Conservation (phyloP, 2,797 vertebrate genomes). For the Lutjanus argentimaculatus region DNA sequence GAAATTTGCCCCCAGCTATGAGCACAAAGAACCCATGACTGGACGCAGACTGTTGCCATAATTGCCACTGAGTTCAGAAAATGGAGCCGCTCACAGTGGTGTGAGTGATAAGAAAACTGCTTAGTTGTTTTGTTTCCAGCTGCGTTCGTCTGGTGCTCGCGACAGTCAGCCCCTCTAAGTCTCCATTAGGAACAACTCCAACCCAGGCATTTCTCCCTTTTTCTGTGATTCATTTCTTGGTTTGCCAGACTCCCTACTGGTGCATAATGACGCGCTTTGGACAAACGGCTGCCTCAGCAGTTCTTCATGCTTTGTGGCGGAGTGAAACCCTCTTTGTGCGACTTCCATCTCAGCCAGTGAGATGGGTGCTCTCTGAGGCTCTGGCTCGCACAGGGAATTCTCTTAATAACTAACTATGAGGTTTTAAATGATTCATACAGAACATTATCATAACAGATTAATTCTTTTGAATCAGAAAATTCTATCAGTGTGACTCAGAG, state of each 20-base stretch:
- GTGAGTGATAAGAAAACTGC: constrained; percentile 70
- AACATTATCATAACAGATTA: constrained; percentile 46
- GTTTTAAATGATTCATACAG: constrained; percentile 48
- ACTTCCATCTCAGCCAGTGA: constrained; percentile 48
- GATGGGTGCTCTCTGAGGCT: constrained; percentile 29
- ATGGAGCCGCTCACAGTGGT: constrained; percentile 53
- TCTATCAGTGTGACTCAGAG: constrained; percentile 16
- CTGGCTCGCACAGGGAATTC: constrained; percentile 10
- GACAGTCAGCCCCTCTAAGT: constrained; percentile 51
- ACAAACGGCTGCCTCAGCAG: constrained; percentile 75
- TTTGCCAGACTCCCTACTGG: constrained; percentile 62
- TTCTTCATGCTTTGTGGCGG: constrained; percentile 59
- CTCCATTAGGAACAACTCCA: constrained; percentile 61
- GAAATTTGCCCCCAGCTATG: constrained; percentile 64
- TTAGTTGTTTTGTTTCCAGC: constrained; percentile 74
- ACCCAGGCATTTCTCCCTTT: constrained; percentile 41
- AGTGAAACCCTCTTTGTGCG: constrained; percentile 62
- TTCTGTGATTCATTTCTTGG: constrained; percentile 57
- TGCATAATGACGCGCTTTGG: constrained; percentile 69
- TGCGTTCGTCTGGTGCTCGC: constrained; percentile 60
- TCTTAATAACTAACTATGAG: constrained; percentile 26
- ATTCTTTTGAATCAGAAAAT: constrained; percentile 18
- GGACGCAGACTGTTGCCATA: constrained; percentile 58
- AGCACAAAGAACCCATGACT: constrained; percentile 67
- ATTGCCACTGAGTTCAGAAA: constrained; percentile 70